phyloP scores from a whole-genome alignment of 2,888 invertebrate genomes.

The Caenorhabditis virilis region DNA sequence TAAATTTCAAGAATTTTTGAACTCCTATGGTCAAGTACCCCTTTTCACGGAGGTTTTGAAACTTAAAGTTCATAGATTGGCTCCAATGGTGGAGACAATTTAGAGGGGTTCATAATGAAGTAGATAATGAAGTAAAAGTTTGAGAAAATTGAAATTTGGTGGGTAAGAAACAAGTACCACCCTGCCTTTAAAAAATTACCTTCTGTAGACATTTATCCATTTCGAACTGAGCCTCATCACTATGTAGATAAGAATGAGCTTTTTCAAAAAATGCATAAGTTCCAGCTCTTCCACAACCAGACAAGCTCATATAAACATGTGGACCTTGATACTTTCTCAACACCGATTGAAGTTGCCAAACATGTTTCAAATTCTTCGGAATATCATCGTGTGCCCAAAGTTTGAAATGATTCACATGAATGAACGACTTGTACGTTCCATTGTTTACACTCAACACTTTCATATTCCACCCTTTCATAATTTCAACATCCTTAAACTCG shows the following conservation, averaged over 20 bases:
- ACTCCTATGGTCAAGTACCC: too few relatives aligned
- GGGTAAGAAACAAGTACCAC: background rate
- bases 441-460: conserved; percentile 32
- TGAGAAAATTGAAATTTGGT: background rate
- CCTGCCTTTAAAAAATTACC: conserved; percentile 1
- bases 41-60: too few relatives aligned
- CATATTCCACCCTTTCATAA: conserved; percentile 33
- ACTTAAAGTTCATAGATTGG: too few relatives aligned
- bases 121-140: background rate
- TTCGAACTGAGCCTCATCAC: conserved; percentile 5
- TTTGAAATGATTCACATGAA: conserved; percentile 43
- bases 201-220: conserved; percentile 24
- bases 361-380: conserved; percentile 20
- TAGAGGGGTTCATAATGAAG: too few relatives aligned
- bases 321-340: conserved; percentile 40
- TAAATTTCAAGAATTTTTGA: too few relatives aligned
- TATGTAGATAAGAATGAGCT: conserved; percentile 12
- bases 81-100: too few relatives aligned
- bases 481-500: conserved; percentile 33
- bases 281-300: conserved; percentile 54
- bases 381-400: conserved; percentile 32
- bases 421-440: conserved; percentile 32
- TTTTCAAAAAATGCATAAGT: conserved; percentile 46
- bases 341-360: conserved; percentile 39
- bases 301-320: conserved; percentile 44